Evolutionary conservation across 2,888 invertebrate species (phyloP), one percentile per base, ranked within the genome.

Genomic region (Drosophila macrospina): DNA sequence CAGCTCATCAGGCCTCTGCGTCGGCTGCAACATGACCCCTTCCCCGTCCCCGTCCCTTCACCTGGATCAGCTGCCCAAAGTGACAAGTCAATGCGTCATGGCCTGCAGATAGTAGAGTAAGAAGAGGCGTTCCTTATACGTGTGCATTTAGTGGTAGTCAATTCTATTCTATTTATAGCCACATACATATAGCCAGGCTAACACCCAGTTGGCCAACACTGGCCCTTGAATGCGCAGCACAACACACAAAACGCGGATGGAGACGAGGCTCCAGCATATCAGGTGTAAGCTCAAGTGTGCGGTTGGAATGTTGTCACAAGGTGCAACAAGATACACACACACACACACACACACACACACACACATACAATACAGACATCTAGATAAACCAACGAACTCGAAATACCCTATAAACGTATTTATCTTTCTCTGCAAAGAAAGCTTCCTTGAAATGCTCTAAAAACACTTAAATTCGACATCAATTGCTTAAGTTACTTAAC

Each of bases 21-120:
- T 51, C 41, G 86, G 84, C 69, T 84, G 84, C 69, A 88, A 67
- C 83, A 84, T 83, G 65, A 51, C 57, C 54, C 54, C 55, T n/a
- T n/a, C n/a, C n/a, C n/a, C n/a, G n/a, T n/a, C 47, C 44, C 54
- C 48, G 36, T 30, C n/a, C 39, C 42, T 57, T 30, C 39, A 39
- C 30, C 52, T 41, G 39, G 39, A 39, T 52, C 39, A 7, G 2
- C 10, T 13, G 16, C 45, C 37, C 26, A 34, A 28, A 56, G 69
- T 45, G 52, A 28, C 50, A 50, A 64, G 34, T 86, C 64, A 86
- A 64, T 71, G 71, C 55, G 80, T 61, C 86, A 88, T 68, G 52
- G 62, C 65, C 86, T 80, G 80, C 54, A 80, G 76, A 13, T 42
- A 69, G 56, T 42, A 69, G 56, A 59, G 66, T 42, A 34, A 52